A percentile compares a stretch with the other conserved stretches of the same genome.
Evolutionary conservation across 2,113 vertebrate species (phyloP).

Genomic region (Podiceps cristatus): DNA sequence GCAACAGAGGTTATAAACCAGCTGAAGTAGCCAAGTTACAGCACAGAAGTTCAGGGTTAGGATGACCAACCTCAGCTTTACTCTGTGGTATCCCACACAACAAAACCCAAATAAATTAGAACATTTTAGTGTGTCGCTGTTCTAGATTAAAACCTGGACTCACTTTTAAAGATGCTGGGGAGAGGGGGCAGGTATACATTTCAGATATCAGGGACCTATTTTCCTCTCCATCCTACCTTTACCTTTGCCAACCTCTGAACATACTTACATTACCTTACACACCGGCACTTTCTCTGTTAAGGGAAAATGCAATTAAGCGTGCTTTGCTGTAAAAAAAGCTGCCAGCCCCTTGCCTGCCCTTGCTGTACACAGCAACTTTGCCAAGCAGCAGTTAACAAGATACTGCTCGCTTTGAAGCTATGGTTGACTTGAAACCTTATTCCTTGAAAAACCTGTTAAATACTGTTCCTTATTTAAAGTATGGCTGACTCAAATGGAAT

Average conservation of each 20-base stretch:
- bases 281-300: not conserved
- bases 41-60: not conserved
- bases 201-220: not conserved
- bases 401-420: not conserved
- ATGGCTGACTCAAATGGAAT: accelerated
- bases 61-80: not conserved
- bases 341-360: not conserved
- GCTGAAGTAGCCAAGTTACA: not conserved
- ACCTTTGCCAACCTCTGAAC: not conserved
- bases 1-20: not conserved
- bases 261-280: too few relatives aligned
- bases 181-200: not conserved
- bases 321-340: not conserved
- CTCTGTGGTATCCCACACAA: not conserved
- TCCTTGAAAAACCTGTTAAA: not conserved
- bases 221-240: not conserved
- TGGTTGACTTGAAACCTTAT: not conserved
- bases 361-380: not conserved
- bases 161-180: not conserved
- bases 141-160: not conserved
- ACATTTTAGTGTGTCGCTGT: not conserved
- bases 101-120: not conserved
- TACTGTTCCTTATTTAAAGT: not conserved
- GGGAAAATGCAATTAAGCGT: not conserved
- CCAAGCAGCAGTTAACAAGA: not conserved